Conservation (phyloP, 2,113 vertebrate genomes). For the Anoplopoma fimbria region DNA sequence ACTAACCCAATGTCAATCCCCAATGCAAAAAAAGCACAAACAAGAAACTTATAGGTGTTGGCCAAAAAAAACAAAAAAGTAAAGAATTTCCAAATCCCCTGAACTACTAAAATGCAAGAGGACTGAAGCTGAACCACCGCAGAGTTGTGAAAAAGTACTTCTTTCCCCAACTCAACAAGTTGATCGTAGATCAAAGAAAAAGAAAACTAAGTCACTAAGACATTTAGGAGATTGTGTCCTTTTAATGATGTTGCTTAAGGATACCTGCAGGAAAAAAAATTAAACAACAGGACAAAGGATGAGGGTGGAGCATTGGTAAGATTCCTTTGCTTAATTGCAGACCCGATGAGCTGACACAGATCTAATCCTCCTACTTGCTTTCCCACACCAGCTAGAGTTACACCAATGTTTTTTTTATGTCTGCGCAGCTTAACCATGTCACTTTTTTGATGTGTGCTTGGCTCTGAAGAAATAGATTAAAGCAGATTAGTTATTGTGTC, state of each 20-base stretch:
- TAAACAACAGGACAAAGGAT: conserved; percentile 23
- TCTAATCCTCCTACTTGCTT: conserved; percentile 50
- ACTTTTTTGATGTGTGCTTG: conserved; percentile 34
- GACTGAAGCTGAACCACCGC: neutral
- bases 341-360: conserved; percentile 23
- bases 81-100: conserved; percentile 13
- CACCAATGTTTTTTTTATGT: conserved; percentile 49
- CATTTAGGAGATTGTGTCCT: neutral
- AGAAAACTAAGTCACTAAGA: neutral
- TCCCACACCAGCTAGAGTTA: conserved; percentile 53
- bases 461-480: conserved; percentile 6
- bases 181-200: neutral
- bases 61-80: conserved; percentile 9
- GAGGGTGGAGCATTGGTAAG: conserved; percentile 2
- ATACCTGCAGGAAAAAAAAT: neutral
- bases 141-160: neutral
- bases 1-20: neutral
- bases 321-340: conserved; percentile 22
- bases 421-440: conserved; percentile 37
- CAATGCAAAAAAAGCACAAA: conserved; percentile 1
- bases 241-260: conserved; percentile 3
- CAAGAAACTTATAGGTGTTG: conserved; percentile 12
- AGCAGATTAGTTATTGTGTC: neutral
- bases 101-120: neutral
- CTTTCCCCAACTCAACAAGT: neutral